A percentile compares a stretch with the other conserved stretches of the same genome.
Conservation (phyloP, 2,113 vertebrate genomes). For the Myotis yumanensis region DNA sequence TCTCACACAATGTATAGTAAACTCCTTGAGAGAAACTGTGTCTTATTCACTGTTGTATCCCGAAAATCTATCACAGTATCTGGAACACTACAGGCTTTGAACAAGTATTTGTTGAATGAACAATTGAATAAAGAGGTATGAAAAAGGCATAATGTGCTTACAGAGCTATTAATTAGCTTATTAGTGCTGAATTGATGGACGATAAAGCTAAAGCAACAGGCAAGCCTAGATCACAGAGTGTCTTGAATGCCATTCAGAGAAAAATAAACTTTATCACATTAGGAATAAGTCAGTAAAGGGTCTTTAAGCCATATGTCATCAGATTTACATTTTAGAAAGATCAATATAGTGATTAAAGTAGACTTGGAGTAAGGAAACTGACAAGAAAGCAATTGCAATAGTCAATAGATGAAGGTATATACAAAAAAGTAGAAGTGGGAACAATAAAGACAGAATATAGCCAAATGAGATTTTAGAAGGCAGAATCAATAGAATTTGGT, state of each 20-base stretch:
- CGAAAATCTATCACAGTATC: not conserved
- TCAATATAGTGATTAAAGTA: not conserved
- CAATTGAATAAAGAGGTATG: not conserved
- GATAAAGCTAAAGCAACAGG: not conserved
- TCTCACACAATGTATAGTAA: not conserved
- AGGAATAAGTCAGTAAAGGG: not conserved
- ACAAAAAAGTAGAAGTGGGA: not conserved
- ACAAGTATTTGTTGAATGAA: slow-evolving; percentile 44
- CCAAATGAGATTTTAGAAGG: not conserved
- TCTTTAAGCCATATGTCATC: not conserved
- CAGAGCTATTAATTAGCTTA: not conserved
- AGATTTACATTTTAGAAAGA: slow-evolving; percentile 40
- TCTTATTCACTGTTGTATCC: not conserved
- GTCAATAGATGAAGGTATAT: not conserved
- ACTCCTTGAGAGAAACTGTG: not conserved
- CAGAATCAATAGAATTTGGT: not conserved
- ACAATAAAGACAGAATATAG: not conserved
- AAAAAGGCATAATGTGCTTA: slow-evolving; percentile 17
- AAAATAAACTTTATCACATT: not conserved
- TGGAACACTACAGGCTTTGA: not conserved
- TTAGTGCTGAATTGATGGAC: not conserved
- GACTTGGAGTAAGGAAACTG: slow-evolving; percentile 1
- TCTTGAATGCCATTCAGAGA: slow-evolving; percentile 7
- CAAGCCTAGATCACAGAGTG: not conserved
- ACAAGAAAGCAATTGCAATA: not conserved